A percentile compares a stretch with the other conserved stretches of the same genome.
These are phyloP conservation scores for Diplazon laetatorius DNA, from an alignment of 2,888 invertebrate species.

Conservation along the genomic window DNA sequence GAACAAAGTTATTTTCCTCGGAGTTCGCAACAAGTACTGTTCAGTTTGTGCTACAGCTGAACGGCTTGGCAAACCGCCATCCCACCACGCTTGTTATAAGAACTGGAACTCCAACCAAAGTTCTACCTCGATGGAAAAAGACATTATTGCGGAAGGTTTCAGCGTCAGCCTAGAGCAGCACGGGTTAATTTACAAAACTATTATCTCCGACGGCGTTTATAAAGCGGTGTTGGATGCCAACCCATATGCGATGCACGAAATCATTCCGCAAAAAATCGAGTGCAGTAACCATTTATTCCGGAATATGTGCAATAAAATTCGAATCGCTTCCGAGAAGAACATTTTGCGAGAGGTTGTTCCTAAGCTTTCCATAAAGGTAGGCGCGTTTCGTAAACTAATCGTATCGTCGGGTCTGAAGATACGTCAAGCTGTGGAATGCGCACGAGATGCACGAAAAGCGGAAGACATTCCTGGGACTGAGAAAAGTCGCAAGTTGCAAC, in stretches of 20 bases:
- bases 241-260: slow-evolving; percentile 65
- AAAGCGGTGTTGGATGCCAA: slow-evolving; percentile 69
- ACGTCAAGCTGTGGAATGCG: slow-evolving; percentile 30
- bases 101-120: slow-evolving; percentile 68
- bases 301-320: slow-evolving; percentile 57
- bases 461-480: background rate
- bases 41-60: slow-evolving; percentile 38
- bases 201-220: slow-evolving; percentile 71
- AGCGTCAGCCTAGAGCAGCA: slow-evolving; percentile 31
- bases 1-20: slow-evolving; percentile 64
- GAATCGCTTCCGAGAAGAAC: slow-evolving; percentile 16
- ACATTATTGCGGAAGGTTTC: slow-evolving; percentile 53
- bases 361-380: background rate
- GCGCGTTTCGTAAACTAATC: background rate
- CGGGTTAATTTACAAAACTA: slow-evolving; percentile 56
- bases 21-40: slow-evolving; percentile 71
- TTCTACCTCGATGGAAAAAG: slow-evolving; percentile 70
- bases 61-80: slow-evolving; percentile 23
- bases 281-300: slow-evolving; percentile 73
- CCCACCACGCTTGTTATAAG: slow-evolving; percentile 68
- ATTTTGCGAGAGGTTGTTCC: background rate
- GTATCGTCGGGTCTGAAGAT: slow-evolving; percentile 25
- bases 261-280: slow-evolving; percentile 73
- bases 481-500: slow-evolving; percentile 21
- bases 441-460: background rate